These are phyloP conservation scores for Hirtodrosophila cameraria DNA, from an alignment of 2,888 invertebrate species.

Conservation along the genomic window DNA sequence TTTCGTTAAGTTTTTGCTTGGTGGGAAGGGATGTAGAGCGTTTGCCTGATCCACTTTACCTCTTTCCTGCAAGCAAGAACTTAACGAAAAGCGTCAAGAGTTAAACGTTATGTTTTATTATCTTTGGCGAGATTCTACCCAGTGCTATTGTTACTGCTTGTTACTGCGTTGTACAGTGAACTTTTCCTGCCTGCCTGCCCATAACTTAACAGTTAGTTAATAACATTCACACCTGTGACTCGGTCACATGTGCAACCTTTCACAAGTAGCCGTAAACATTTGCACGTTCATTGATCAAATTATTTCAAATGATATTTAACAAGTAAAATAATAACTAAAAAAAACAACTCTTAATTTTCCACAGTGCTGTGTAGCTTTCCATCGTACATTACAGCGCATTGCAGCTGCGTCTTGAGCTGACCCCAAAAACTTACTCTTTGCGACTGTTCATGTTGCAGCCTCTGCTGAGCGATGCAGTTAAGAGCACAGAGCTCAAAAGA, in stretches of 20 bases:
- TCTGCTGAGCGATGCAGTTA: constrained; percentile 47
- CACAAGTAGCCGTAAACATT: constrained; percentile 23
- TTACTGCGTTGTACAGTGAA: constrained; percentile 21
- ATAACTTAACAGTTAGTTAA: constrained; percentile 49
- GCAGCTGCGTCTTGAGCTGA: constrained; percentile 4
- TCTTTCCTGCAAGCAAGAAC: no score
- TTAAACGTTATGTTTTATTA: no score
- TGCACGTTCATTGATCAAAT: constrained; percentile 13
- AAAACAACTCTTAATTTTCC: background rate
- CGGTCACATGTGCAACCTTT: constrained; percentile 64
- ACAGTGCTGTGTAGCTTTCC: constrained; percentile 18
- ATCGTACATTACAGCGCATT: constrained; percentile 5
- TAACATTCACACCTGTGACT: constrained; percentile 55
- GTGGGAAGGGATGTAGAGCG: no score
- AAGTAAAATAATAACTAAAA: constrained; percentile 5
- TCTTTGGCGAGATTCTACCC: no score
- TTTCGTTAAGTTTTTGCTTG: no score
- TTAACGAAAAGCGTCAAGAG: no score
- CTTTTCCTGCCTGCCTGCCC: background rate
- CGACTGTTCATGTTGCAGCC: constrained; percentile 3
- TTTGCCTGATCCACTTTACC: no score
- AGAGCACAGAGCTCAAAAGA: constrained; percentile 43
- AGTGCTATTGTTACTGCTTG: constrained; percentile 3
- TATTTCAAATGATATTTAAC: background rate
- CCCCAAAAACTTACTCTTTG: constrained; percentile 5